Conservation (phyloP, 2,888 invertebrate species). For the Cephus pulcher region DNA sequence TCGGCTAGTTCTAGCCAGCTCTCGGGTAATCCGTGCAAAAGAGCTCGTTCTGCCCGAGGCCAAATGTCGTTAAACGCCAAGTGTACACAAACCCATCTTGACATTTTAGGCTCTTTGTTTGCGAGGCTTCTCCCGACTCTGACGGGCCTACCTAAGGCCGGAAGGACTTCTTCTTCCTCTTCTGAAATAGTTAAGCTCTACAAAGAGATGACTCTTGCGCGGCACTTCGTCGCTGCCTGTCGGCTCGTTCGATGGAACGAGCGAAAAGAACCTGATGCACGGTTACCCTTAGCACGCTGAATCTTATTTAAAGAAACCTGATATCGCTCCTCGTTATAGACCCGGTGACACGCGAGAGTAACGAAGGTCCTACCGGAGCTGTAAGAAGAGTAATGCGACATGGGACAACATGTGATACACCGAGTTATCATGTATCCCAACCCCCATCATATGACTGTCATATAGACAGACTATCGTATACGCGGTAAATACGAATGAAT, state of each 20-base stretch:
- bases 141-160: constrained; percentile 11
- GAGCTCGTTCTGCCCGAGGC: background rate
- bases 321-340: background rate
- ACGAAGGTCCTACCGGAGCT: background rate
- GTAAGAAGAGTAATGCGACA: background rate
- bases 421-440: background rate
- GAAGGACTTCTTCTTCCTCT: constrained; percentile 23
- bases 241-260: background rate
- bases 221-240: background rate
- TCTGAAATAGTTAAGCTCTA: constrained; percentile 48
- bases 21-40: background rate
- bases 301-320: background rate
- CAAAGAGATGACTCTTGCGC: constrained; percentile 25
- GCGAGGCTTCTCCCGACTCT: constrained; percentile 28
- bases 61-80: background rate
- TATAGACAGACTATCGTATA: background rate
- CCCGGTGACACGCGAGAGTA: background rate
- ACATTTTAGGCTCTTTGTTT: constrained; percentile 38
- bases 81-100: constrained; percentile 28
- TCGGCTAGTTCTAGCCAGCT: background rate
- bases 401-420: background rate
- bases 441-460: background rate
- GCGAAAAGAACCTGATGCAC: background rate
- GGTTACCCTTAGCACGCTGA: background rate
- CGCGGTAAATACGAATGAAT: background rate